These are phyloP conservation scores for Trichonephila clavata DNA, from an alignment of 1,140 invertebrate species.

Conservation along the genomic window DNA sequence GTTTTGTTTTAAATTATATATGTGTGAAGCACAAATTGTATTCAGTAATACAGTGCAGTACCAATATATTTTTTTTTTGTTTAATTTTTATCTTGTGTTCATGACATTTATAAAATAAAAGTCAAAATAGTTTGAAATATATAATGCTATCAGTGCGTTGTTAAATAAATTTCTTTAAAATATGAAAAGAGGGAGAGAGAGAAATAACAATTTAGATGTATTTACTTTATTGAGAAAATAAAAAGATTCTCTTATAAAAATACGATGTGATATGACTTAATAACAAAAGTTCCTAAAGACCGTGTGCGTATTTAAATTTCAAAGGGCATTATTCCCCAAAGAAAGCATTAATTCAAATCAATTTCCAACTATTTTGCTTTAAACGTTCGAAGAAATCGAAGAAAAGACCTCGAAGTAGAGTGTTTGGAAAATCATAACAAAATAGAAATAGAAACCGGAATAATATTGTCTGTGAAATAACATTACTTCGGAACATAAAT, in stretches of 20 bases:
- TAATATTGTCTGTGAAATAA: conserved; percentile 69
- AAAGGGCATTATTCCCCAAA: conserved; percentile 6
- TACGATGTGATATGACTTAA: background rate
- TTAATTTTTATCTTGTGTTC: too few species aligned
- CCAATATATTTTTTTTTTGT: too few species aligned
- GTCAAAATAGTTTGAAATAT: too few species aligned
- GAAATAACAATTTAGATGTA: too few species aligned
- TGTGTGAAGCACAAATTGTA: too few species aligned
- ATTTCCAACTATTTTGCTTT: conserved; percentile 41
- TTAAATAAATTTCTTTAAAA: too few species aligned
- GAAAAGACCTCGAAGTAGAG: conserved; percentile 14
- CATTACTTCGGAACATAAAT: conserved; percentile 66
- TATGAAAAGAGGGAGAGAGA: too few species aligned
- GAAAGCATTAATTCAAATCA: conserved; percentile 30
- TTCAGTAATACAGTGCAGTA: too few species aligned
- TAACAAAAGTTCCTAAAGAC: background rate
- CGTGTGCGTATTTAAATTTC: conserved; percentile 7
- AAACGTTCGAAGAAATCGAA: conserved; percentile 27
- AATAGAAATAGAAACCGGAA: conserved; percentile 27
- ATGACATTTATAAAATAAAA: too few species aligned
- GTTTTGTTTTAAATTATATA: too few species aligned
- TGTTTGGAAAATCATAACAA: conserved; percentile 56
- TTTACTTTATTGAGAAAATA: too few species aligned
- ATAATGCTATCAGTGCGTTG: too few species aligned
- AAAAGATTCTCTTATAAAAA: conserved; percentile 1